These are phyloP conservation scores for Riparia riparia DNA, from an alignment of 2,113 vertebrate species.

Conservation along the genomic window DNA sequence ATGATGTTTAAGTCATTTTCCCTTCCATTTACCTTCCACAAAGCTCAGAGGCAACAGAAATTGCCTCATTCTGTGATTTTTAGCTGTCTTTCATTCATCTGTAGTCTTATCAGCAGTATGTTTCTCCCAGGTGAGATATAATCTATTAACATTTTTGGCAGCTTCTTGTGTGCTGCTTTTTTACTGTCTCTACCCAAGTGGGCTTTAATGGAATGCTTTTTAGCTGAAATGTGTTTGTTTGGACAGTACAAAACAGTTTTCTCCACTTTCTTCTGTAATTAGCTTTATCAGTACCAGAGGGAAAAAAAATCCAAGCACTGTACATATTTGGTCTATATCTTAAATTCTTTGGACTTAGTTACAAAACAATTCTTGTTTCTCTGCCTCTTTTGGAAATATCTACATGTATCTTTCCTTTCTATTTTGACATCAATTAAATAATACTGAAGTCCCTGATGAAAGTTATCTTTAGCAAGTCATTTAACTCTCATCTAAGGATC, in stretches of 20 bases:
- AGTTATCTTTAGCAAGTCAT: constrained; percentile 25
- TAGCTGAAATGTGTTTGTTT: not conserved
- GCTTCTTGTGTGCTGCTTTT: not conserved
- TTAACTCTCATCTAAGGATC: constrained; percentile 16
- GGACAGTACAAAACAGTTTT: not conserved
- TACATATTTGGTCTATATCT: not conserved
- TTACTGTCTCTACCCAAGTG: not conserved
- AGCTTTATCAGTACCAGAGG: constrained; percentile 17
- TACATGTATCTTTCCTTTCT: not conserved
- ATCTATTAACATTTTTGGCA: constrained; percentile 49
- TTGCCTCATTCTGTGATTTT: not conserved
- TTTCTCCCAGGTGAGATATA: constrained; percentile 21
- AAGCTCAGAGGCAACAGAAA: not conserved
- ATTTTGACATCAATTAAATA: constrained; percentile 24
- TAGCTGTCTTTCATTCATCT: not conserved
- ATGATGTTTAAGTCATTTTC: constrained; percentile 5
- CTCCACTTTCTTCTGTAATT: not conserved
- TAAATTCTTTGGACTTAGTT: not conserved
- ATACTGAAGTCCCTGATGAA: not conserved
- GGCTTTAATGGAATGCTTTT: constrained; percentile 11
- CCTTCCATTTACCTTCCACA: constrained; percentile 3
- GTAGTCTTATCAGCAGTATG: not conserved
- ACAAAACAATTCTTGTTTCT: not conserved
- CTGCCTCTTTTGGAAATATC: not conserved
- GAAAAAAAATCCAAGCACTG: not conserved